Base-by-base conservation (phyloP, 2,888 invertebrate species). In the Chesias legatella region DNA sequence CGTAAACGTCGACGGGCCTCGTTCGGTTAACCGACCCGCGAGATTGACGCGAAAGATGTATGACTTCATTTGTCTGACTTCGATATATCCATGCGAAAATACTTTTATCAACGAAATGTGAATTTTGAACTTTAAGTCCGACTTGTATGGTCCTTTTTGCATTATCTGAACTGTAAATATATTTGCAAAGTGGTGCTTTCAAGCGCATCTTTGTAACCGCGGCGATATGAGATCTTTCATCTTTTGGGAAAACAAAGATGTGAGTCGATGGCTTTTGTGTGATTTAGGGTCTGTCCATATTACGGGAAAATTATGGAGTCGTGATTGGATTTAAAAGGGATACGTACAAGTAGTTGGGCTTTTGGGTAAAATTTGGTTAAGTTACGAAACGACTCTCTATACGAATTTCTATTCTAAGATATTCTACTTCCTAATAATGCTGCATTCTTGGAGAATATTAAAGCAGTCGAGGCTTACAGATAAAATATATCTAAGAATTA, bases 1-100 rank as follows among this genome's bases (percentile, higher is more conserved):
- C 84, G 64, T 88, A 88, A 86, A 88, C 41, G 79, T 79, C 80
- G 62, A 64, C 72, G 73, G 66, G 61, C 63, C 73, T 77, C 70
- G 73, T 70, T 73, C 74, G 58, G 72, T 72, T 77, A 79, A 83
- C 81, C 76, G 75, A 79, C 68, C 74, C 58, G 53, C 55, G 60
- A 74, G 75, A 80, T 76, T 77, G 80, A 78, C 74, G 63, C 56
- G 51, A 53, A 54, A 79, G 85, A 86, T 71, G 73, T 75, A 88
- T 84, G 78, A 65, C 88, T 88, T 88, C 83, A 88, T 88, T 86
- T 82, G 79, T 75, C 78, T 72, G 77, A 69, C 72, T 81, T 79
- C 81, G 78, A 83, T 85, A 82, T 82, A 76, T 65, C 73, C 64
- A 54, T 51, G 63, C 84, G 59, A 76, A 63, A 26, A 36, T 56